These are phyloP conservation scores for Drosophila pullipes DNA, from an alignment of 2,888 invertebrate genomes.

Conservation along the genomic window DNA sequence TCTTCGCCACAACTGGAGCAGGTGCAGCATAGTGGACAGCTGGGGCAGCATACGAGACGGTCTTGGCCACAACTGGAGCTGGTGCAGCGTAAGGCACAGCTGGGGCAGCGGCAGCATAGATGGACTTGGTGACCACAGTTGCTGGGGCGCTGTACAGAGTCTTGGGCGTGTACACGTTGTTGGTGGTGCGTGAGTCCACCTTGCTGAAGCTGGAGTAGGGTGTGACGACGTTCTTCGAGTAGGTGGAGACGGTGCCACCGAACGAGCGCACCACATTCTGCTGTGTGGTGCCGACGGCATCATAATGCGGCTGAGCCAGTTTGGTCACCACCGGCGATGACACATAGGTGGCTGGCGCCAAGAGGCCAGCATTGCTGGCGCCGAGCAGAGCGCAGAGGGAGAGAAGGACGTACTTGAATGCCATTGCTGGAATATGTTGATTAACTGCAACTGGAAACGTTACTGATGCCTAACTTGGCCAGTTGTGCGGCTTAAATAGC, in stretches of 20 bases:
- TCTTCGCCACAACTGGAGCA: constrained; percentile 58
- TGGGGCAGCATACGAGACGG: constrained; percentile 38
- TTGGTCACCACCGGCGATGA: constrained; percentile 71
- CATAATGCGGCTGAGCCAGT: constrained; percentile 81
- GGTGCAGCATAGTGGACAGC: constrained; percentile 70
- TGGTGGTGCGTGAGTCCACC: constrained; percentile 87
- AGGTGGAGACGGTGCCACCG: constrained; percentile 87
- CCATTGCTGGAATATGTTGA: constrained; percentile 65
- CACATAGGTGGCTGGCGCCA: constrained; percentile 79
- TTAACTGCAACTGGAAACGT: constrained; percentile 45
- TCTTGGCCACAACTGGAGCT: constrained; percentile 38
- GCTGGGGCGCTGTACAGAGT: constrained; percentile 76
- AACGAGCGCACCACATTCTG: constrained; percentile 87
- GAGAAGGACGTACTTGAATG: constrained; percentile 87
- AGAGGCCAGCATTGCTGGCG: constrained; percentile 88
- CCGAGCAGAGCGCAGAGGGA: constrained; percentile 87
- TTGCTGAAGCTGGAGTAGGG: constrained; percentile 88
- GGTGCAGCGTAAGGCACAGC: constrained; percentile 70
- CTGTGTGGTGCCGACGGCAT: constrained; percentile 85
- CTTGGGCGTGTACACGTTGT: constrained; percentile 86
- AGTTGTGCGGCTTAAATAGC: constrained; percentile 62
- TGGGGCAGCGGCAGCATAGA: constrained; percentile 59
- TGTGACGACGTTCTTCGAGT: constrained; percentile 88
- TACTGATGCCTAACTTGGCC: constrained; percentile 63
- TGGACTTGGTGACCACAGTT: constrained; percentile 76